Conservation (phyloP, 2,888 invertebrate genomes). For the Drosophila ustulata region DNA sequence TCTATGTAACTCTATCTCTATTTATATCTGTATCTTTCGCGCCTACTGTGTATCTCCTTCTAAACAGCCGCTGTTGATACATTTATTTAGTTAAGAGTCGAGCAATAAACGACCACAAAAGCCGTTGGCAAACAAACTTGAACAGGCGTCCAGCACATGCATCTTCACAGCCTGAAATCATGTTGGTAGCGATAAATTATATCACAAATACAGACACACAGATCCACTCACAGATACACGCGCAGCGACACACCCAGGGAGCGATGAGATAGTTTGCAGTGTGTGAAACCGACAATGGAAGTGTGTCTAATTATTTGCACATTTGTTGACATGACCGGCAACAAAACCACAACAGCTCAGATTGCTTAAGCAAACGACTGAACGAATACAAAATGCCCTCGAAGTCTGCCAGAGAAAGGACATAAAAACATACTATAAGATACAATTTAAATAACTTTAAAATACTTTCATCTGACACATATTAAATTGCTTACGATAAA, state of each 20-base stretch:
- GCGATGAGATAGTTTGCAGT: slow-evolving; percentile 30
- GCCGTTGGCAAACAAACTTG: slow-evolving; percentile 35
- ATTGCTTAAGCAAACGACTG: not conserved
- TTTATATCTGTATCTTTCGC: slow-evolving; percentile 27
- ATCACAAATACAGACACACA: slow-evolving; percentile 9
- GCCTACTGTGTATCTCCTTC: slow-evolving; percentile 11
- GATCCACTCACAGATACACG: slow-evolving; percentile 13
- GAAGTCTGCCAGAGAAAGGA: not conserved
- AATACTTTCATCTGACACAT: no score
- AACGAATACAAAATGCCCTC: slow-evolving; percentile 12
- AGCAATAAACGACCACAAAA: slow-evolving; percentile 46
- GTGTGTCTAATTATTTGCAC: slow-evolving; percentile 35
- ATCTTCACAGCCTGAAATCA: slow-evolving; percentile 28
- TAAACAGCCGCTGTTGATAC: slow-evolving; percentile 2
- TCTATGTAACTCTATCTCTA: slow-evolving; percentile 17
- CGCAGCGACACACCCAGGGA: slow-evolving; percentile 1
- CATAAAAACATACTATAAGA: not conserved
- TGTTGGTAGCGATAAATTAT: slow-evolving; percentile 48
- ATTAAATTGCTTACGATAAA: no score
- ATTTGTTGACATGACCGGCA: slow-evolving; percentile 37
- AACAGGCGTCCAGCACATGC: slow-evolving; percentile 22
- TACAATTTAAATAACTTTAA: not conserved
- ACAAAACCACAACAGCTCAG: slow-evolving; percentile 24
- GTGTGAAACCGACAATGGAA: slow-evolving; percentile 23
- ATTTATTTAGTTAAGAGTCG: slow-evolving; percentile 30